Conservation (phyloP, 2,113 vertebrate genomes). For the Hemiscyllium ocellatum region DNA sequence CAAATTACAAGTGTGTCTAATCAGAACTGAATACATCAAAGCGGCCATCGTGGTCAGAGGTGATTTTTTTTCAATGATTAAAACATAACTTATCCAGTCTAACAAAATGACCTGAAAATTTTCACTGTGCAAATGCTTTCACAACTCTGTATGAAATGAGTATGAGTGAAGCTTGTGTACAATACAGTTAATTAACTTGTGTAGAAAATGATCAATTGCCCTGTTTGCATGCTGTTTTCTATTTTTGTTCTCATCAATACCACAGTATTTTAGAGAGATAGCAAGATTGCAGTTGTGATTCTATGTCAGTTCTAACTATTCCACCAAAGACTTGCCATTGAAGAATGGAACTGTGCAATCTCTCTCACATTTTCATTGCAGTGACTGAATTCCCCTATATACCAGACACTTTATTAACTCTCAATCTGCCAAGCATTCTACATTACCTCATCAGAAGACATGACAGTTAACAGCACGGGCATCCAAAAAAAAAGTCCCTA, state of each 20-base stretch:
- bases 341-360: slow-evolving; percentile 12
- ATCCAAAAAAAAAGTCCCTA: not conserved
- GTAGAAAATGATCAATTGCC: slow-evolving; percentile 44
- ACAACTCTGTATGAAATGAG: slow-evolving; percentile 40
- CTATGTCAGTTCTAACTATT: slow-evolving; percentile 2
- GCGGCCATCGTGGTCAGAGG: not conserved
- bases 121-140: not conserved
- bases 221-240: slow-evolving; percentile 39
- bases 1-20: slow-evolving; percentile 43
- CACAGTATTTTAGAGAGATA: slow-evolving; percentile 42
- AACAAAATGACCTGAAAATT: slow-evolving; percentile 19
- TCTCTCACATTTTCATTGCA: not conserved
- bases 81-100: not conserved
- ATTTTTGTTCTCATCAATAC: slow-evolving; percentile 45
- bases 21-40: slow-evolving; percentile 15
- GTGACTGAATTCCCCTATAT: not conserved
- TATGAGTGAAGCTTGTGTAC: slow-evolving; percentile 33
- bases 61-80: not conserved
- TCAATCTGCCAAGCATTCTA: not conserved
- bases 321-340: no score
- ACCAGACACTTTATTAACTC: not conserved
- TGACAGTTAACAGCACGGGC: not conserved
- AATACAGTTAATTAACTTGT: slow-evolving; percentile 48
- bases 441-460: not conserved
- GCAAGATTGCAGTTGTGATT: not conserved